Conservation (phyloP, 2,113 vertebrate genomes). For the Aegypius monachus region DNA sequence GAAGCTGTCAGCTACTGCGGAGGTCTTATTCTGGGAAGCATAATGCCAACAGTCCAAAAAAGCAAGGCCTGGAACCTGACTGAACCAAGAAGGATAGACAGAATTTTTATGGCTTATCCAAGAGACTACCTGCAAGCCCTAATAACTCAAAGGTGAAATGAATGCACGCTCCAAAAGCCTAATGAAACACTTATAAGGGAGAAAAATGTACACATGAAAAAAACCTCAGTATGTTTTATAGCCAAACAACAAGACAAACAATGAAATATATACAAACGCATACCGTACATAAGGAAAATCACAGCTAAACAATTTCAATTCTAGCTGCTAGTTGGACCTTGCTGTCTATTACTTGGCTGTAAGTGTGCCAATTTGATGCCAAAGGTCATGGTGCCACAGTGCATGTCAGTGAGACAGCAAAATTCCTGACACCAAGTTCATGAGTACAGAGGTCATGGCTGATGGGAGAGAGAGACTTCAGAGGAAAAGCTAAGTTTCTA, state of each 20-base stretch:
- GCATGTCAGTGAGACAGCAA: neutral
- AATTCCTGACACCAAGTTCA: neutral
- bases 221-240: neutral
- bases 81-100: neutral
- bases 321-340: neutral
- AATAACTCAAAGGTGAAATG: neutral
- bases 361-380: neutral
- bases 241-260: neutral
- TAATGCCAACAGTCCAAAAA: neutral
- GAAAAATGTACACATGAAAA: neutral
- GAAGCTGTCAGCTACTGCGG: neutral
- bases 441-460: neutral
- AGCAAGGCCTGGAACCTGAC: neutral
- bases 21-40: neutral
- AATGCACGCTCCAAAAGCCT: neutral
- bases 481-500: neutral
- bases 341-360: neutral
- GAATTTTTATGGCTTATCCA: neutral
- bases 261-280: neutral
- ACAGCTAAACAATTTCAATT: neutral
- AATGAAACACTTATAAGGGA: neutral
- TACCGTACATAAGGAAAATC: neutral
- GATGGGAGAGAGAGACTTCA: neutral
- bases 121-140: neutral
- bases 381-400: neutral